These are phyloP conservation scores for Argyrosomus regius DNA, from an alignment of 2,797 vertebrate genomes.

Conservation along the genomic window DNA sequence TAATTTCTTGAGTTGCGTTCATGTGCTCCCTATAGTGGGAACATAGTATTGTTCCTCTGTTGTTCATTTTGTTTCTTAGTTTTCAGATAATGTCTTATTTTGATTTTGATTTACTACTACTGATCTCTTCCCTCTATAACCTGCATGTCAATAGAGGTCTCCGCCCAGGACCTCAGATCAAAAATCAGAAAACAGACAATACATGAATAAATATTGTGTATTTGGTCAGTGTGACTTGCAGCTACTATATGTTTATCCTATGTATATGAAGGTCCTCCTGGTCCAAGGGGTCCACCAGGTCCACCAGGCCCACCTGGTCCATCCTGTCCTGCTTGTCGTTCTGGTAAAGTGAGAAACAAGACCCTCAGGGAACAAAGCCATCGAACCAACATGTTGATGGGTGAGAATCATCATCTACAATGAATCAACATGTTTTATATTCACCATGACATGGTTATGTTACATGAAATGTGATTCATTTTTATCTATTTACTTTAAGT, in stretches of 20 bases:
- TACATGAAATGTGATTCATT: neutral
- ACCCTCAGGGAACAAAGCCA: slow-evolving; percentile 68
- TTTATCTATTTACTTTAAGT: too few species aligned
- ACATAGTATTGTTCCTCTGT: neutral
- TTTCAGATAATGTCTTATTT: too few species aligned
- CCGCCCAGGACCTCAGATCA: too few species aligned
- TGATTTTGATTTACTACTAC: too few species aligned
- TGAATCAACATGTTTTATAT: neutral
- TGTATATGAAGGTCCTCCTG: slow-evolving; percentile 65
- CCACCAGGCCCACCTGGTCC: slow-evolving; percentile 82
- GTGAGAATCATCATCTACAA: slow-evolving; percentile 57
- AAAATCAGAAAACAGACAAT: too few species aligned
- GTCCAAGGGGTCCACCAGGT: slow-evolving; percentile 84
- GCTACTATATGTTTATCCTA: slow-evolving; percentile 2
- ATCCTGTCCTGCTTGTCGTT: slow-evolving; percentile 70
- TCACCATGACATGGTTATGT: neutral
- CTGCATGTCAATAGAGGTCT: too few species aligned
- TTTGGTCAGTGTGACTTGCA: neutral
- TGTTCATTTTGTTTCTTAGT: neutral
- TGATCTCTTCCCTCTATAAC: too few species aligned
- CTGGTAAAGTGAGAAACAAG: slow-evolving; percentile 68
- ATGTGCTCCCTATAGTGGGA: too few species aligned
- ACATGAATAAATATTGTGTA: neutral
- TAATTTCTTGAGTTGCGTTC: too few species aligned
- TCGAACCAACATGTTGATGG: slow-evolving; percentile 59